phyloP scores from a whole-genome alignment of 2,797 vertebrate genomes.

The Scleropages formosus region DNA sequence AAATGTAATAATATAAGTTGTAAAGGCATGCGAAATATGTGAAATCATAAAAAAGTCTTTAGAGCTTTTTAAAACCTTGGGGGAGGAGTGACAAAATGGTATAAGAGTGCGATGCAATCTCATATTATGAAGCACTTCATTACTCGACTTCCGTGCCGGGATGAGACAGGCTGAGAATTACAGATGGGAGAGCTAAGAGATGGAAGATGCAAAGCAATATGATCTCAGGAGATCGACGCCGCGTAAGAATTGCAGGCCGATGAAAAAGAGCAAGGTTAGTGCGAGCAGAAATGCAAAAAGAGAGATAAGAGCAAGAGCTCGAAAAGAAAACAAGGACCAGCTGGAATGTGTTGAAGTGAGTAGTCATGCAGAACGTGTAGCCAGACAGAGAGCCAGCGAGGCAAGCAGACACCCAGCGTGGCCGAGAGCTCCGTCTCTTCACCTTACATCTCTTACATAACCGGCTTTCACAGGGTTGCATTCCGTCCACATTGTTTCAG shows the following conservation, averaged over 20 bases:
- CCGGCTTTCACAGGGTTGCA: no score
- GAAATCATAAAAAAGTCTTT: no score
- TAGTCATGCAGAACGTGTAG: neutral
- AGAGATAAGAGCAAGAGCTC: neutral
- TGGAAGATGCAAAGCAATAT: constrained; percentile 8
- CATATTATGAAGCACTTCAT: neutral
- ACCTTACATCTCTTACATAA: no score
- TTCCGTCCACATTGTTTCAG: no score
- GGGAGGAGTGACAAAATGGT: neutral
- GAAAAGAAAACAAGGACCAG: neutral
- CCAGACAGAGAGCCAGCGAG: neutral
- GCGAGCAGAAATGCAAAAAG: neutral
- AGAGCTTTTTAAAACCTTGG: no score
- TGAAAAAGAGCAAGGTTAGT: neutral
- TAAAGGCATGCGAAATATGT: no score
- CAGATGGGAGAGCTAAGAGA: neutral
- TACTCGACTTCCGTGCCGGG: neutral
- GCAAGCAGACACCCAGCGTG: neutral
- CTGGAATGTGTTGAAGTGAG: constrained; percentile 1
- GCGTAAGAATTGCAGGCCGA: neutral
- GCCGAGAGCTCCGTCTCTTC: no score
- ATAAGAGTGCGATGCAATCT: neutral
- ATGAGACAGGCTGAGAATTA: constrained; percentile 4
- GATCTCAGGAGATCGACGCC: neutral
- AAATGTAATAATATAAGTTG: no score